Base-by-base conservation (phyloP, 2,113 vertebrate genomes). In the Neodon shergylaensis region DNA sequence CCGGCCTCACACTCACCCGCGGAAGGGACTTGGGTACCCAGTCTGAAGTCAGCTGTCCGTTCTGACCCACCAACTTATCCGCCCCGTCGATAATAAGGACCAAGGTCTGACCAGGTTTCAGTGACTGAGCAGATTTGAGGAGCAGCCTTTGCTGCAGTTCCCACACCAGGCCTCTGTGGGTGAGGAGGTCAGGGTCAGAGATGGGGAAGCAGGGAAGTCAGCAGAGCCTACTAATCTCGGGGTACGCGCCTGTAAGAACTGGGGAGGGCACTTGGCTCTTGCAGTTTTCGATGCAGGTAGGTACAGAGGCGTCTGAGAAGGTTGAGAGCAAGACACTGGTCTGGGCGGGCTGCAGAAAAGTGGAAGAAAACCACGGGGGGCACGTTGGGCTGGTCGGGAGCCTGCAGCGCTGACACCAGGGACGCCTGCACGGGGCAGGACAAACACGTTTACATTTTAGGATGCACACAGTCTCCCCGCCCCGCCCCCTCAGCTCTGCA, bases 11-110 rank as follows among this genome's bases (percentile, higher is more conserved):
- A 58, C 98, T 95, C 49, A 99, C 99, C 98, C 85, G 90, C 36
- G 99, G 99, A 88, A 99, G 96, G 33, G 94, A 95, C 94, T 98
- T 98, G 14, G 99, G 99, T 54, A 99, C 99, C 99, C 99, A 99
- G 61, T 99, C 99, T 85, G 98, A 99, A 96, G 95, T 97, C 19
- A 97, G 95, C 82, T 98, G 98, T 65, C 98, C 99, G 47, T 94
- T 96, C 44, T 89, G 86, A 74, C 95, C 92, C 16, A 98, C 98
- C 95, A 98, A 19, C 10, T 97, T 97, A 94, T 99, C 99, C 0
- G 98, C 99, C 10, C 99, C 99, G 33, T 99, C 99, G 0, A 99
- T 77, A 14, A 99, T 90, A 93, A 99, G 76, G 31, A 98, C 98
- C 52, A 99, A 97, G 61, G 97, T 96, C 84, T 97, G 97, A 42